Evolutionary conservation across 2,888 invertebrate species (phyloP), one percentile per base, ranked within the genome.

Genomic region (Leucozona laternaria): DNA sequence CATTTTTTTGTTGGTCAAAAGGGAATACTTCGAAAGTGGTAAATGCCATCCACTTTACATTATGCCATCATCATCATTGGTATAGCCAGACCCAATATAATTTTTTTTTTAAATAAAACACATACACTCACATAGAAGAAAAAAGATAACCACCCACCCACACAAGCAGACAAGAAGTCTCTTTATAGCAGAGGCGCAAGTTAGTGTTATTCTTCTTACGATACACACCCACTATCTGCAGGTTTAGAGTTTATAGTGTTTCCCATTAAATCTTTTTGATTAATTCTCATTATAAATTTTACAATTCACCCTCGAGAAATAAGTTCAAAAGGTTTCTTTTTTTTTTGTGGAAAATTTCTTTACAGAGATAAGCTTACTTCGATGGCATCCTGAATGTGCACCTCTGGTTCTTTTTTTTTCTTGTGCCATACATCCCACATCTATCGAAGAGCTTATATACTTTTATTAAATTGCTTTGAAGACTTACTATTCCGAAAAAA

Each of bases 211-310:
- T n/a, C 55, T 57, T 62, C 57, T 55, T 22, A 43, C n/a, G 11
- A 53, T 71, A n/a, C 68, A 48, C 76, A n/a, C 60, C 5, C 15
- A 25, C 58, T 34, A 31, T 58, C 22, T 37, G 22, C 20, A 68
- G 48, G 22, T 57, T 72, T 60, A 34, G 31, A 43, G 22, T 25
- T 20, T 43, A 31, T 34, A 68, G 45, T 68, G 37, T 53, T 37
- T 68, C 53, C 73, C 66, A 70, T 85, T 85, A 73, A 80, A 72
- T 85, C 43, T 58, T 68, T 64, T 68, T 78, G 80, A 45, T 60
- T 62, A 40, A 64, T 68, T 66, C 11, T 43, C 45, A 40, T 85
- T 70, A 55, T 53, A 81, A 85, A 58, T 71, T 76, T 40, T 28
- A 79, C 68, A 80, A 62, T 70, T 25, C 53, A 55, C 60, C 53